Evolutionary conservation across 2,113 vertebrate species (phyloP).

Genomic region (Engystomops pustulosus): DNA sequence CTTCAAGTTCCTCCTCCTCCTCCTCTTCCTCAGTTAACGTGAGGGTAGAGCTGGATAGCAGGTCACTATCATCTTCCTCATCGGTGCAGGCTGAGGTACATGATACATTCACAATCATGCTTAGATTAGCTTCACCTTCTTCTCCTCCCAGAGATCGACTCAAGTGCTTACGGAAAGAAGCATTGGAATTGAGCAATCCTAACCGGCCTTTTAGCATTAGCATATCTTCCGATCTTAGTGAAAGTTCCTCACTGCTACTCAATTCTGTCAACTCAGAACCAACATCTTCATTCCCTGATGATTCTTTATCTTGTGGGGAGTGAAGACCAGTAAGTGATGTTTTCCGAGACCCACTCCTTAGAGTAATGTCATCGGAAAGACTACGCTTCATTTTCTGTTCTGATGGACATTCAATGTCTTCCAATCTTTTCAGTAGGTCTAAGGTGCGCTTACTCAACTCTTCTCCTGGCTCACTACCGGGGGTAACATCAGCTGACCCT

Average conservation of each 20-base stretch:
- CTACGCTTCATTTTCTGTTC: slow-evolving; percentile 91
- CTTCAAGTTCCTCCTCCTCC: slow-evolving; percentile 86
- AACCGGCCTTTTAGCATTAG: slow-evolving; percentile 80
- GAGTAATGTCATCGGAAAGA: slow-evolving; percentile 87
- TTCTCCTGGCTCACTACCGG: slow-evolving; percentile 80
- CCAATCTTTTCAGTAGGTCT: slow-evolving; percentile 91
- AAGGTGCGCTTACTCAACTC: slow-evolving; percentile 94
- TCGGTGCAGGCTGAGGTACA: slow-evolving; percentile 94
- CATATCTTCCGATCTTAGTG: slow-evolving; percentile 89
- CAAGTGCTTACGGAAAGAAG: slow-evolving; percentile 80
- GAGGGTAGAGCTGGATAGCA: slow-evolving; percentile 95
- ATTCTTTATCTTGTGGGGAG: slow-evolving; percentile 73
- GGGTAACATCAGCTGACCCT: slow-evolving; percentile 78
- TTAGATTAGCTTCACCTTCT: slow-evolving; percentile 89
- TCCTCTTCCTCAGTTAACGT: slow-evolving; percentile 97
- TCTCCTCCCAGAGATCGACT: slow-evolving; percentile 77
- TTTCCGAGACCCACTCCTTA: slow-evolving; percentile 81
- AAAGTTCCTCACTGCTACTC: slow-evolving; percentile 91
- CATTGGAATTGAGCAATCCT: slow-evolving; percentile 80
- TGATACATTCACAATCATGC: slow-evolving; percentile 97
- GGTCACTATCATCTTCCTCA: slow-evolving; percentile 95
- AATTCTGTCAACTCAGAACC: slow-evolving; percentile 89
- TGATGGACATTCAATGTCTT: slow-evolving; percentile 91
- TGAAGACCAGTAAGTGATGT: slow-evolving; percentile 73
- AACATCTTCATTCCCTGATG: slow-evolving; percentile 86